Evolutionary conservation across 1,140 invertebrate species (phyloP), one percentile per base, ranked within the genome.

Genomic region (Leptinotarsa defecta): DNA sequence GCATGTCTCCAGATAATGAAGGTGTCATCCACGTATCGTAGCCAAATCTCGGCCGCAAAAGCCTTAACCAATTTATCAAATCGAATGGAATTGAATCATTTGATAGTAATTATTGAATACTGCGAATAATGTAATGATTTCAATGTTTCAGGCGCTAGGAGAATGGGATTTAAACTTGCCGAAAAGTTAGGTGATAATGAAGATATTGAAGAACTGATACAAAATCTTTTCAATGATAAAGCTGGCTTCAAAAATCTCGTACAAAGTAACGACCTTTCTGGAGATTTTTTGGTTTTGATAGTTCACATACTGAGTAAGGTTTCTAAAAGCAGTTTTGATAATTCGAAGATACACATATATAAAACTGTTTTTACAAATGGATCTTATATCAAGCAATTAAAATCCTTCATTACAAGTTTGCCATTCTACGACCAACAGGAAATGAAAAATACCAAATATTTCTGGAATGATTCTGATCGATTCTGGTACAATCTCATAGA

Each of bases 401-500:
- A 22, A 19, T n/a, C 67, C 4, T 80, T 77, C 64, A 72, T 80
- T 34, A 70, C 74, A 22, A 48, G 19, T 57, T 19, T 57, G 15
- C 52, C 52, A 17, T 57, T 0, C 52, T 0, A 19, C 52, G 52
- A 57, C 52, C 11, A 15, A 61, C 1, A 4, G 1, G 72, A 79
- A 48, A 75, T 71, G 13, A 65, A n/a, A 62, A n/a, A n/a, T 15
- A 79, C 74, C 27, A 48, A 8, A 0, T 72, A 68, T 52, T 80
- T 80, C 73, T 80, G 79, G 79, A 68, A 73, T 20, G 68, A 79
- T 43, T 64, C 77, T 1, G 73, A 76, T 13, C 61, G 77, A 19
- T 79, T 80, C 67, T 80, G 75, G 76, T 19, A 52, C 17, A 74
- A 73, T 71, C 24, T 80, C 19, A 17, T 79, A 3, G 15, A 24